Evolutionary conservation across 2,797 vertebrate genomes (phyloP).

Genomic region (Masticophis lateralis): DNA sequence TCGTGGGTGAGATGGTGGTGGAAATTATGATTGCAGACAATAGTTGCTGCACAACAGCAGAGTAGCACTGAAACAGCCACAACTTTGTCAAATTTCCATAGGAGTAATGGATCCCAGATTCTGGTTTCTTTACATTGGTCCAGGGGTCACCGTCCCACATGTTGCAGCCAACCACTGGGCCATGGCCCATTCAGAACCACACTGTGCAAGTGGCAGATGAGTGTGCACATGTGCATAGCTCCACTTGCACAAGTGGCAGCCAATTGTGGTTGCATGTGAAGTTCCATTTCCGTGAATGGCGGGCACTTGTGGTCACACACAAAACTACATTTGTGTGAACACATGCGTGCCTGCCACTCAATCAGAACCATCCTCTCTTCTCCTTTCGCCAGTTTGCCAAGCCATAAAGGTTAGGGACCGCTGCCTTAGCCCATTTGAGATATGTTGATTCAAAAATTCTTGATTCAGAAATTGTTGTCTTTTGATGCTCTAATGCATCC

Average conservation of each 20-base stretch:
- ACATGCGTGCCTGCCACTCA: background rate
- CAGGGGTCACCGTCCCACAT: background rate
- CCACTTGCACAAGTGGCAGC: no score
- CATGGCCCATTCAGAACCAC: background rate
- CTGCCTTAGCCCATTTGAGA: background rate
- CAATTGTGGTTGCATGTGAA: background rate
- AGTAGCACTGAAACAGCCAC: background rate
- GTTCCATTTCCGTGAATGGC: background rate
- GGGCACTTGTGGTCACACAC: no score
- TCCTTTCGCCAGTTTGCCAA: background rate
- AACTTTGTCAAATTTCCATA: background rate
- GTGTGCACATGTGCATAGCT: rapidly evolving
- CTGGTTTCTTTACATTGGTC: background rate
- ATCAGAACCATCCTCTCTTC: background rate
- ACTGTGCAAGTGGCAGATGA: background rate
- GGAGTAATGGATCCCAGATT: background rate
- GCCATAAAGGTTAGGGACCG: no score
- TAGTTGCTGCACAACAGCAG: background rate
- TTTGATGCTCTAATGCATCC: background rate
- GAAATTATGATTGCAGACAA: background rate
- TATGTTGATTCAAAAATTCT: background rate
- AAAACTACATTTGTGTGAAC: no score
- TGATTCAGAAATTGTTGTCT: background rate
- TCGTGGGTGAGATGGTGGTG: background rate
- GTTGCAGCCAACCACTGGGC: background rate